Percentiles rank a stretch among this genome's conserved stretches.
phyloP scores from a whole-genome alignment of 1,140 invertebrate genomes.

The Meteorus sp. region DNA sequence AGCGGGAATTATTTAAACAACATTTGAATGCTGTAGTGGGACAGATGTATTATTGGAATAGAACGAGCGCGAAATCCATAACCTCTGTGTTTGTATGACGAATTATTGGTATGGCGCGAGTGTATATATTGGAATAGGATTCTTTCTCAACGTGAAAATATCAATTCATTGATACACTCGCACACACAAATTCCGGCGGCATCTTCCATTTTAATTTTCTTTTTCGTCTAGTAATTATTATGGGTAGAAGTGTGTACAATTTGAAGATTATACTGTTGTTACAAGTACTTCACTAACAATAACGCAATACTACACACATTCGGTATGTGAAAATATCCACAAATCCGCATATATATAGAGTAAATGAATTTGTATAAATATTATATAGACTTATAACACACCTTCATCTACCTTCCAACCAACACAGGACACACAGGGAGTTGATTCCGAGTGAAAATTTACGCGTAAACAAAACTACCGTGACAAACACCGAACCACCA shows the following conservation, averaged over 20 bases:
- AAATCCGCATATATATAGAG: conserved; percentile 15
- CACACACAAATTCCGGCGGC: no score
- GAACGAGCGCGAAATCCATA: conserved; percentile 28
- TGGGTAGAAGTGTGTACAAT: no score
- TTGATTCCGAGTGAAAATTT: conserved; percentile 50
- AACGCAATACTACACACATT: conserved; percentile 20
- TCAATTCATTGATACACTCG: conserved; percentile 10
- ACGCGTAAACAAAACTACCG: conserved; percentile 60
- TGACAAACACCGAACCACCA: conserved; percentile 53
- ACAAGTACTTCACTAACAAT: no score
- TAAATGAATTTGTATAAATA: conserved; percentile 16
- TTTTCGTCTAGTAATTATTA: neutral
- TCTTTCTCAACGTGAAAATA: conserved; percentile 5
- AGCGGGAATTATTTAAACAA: no score
- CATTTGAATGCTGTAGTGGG: no score
- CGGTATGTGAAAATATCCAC: conserved; percentile 23
- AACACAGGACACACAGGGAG: conserved; percentile 47
- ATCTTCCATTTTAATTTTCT: neutral
- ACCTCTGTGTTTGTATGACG: conserved; percentile 30
- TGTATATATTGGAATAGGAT: neutral
- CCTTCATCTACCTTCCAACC: conserved; percentile 61
- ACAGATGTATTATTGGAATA: no score
- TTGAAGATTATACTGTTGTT: neutral
- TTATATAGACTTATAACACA: conserved; percentile 39
- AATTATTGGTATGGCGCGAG: neutral